Evolutionary conservation across 2,888 invertebrate species (phyloP).

Genomic region (Hybos culiciformis): DNA sequence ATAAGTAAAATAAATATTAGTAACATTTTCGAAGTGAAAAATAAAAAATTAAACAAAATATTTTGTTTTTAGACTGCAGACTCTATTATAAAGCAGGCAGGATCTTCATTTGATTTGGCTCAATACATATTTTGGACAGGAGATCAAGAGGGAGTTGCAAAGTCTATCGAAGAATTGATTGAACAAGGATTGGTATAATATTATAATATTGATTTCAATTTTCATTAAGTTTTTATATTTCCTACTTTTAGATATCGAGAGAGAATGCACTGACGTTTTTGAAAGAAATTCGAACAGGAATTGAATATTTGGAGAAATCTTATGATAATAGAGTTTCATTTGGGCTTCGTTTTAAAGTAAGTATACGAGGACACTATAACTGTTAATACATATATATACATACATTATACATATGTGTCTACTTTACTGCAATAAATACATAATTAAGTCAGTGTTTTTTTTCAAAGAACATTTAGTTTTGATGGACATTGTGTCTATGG

Average conservation of each 20-base stretch:
- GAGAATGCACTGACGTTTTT: conserved; percentile 62
- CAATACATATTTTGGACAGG: conserved; percentile 74
- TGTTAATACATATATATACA: too few relatives aligned
- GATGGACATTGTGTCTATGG: too few relatives aligned
- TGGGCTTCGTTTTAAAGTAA: too few relatives aligned
- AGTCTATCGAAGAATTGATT: conserved; percentile 62
- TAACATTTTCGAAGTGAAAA: too few relatives aligned
- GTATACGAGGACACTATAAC: too few relatives aligned
- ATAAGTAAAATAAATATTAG: too few relatives aligned
- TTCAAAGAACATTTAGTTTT: too few relatives aligned
- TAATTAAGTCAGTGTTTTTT: too few relatives aligned
- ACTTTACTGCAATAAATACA: too few relatives aligned
- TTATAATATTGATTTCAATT: background rate
- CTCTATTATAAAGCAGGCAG: conserved; percentile 37
- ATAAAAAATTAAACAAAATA: background rate
- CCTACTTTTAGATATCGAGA: conserved; percentile 47
- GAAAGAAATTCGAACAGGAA: conserved; percentile 60
- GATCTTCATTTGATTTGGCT: conserved; percentile 64
- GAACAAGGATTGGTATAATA: conserved; percentile 56
- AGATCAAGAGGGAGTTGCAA: conserved; percentile 62
- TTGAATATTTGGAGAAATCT: conserved; percentile 51
- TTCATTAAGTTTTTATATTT: background rate
- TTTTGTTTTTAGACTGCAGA: conserved; percentile 36
- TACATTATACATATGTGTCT: too few relatives aligned
- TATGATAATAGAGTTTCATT: conserved; percentile 30